Conservation (phyloP, 2,888 invertebrate genomes). For the Euclidia mi region DNA sequence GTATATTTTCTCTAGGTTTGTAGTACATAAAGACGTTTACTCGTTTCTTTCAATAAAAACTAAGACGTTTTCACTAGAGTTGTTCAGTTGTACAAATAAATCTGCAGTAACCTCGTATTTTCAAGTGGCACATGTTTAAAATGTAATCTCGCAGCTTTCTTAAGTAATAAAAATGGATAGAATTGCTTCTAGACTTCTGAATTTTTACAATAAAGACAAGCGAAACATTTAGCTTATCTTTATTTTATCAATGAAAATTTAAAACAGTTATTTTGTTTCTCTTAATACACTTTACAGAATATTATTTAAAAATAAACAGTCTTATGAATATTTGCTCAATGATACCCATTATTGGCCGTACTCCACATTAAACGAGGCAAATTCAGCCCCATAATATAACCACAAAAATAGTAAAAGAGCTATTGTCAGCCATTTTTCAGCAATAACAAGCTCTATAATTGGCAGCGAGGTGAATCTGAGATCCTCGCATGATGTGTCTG, state of each 20-base stretch:
- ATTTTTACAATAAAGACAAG: too few species aligned
- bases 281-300: too few species aligned
- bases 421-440: slow-evolving; percentile 76
- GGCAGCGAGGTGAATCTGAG: slow-evolving; percentile 76
- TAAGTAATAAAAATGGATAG: too few species aligned
- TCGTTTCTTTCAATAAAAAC: neutral
- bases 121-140: neutral
- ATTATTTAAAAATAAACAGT: too few species aligned
- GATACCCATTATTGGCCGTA: neutral
- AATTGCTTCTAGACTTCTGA: too few species aligned
- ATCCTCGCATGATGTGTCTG: slow-evolving; percentile 66
- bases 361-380: neutral
- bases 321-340: too few species aligned
- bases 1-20: too few species aligned
- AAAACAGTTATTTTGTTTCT: too few species aligned
- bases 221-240: too few species aligned
- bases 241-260: too few species aligned
- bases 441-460: slow-evolving; percentile 82
- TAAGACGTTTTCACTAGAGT: neutral
- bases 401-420: slow-evolving; percentile 58
- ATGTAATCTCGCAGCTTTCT: neutral
- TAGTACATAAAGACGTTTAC: neutral
- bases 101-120: neutral
- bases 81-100: neutral
- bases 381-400: slow-evolving; percentile 2